Conservation (phyloP, 2,888 invertebrate genomes). For the Macrophya annulata region DNA sequence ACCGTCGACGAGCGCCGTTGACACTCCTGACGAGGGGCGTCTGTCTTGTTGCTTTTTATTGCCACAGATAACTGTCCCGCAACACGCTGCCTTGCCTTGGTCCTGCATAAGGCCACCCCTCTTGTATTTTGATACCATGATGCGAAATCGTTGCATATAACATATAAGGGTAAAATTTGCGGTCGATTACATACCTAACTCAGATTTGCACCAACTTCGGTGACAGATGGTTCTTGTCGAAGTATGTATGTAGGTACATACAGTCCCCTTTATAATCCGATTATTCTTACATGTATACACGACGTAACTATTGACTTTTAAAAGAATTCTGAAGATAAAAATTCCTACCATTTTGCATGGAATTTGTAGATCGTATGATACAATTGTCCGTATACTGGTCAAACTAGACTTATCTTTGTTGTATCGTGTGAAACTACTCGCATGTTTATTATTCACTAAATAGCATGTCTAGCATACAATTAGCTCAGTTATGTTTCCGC, state of each 20-base stretch:
- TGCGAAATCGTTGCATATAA: constrained; percentile 43
- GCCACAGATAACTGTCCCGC: constrained; percentile 48
- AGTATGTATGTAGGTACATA: neutral
- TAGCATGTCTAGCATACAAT: constrained; percentile 44
- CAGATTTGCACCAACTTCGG: neutral
- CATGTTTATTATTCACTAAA: constrained; percentile 45
- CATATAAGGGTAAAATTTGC: constrained; percentile 19
- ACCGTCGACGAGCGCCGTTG: constrained; percentile 54
- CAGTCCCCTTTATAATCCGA: neutral
- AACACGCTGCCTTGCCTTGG: constrained; percentile 31
- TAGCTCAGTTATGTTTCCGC: constrained; percentile 19
- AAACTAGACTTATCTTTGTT: constrained; percentile 16
- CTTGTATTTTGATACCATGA: constrained; percentile 22
- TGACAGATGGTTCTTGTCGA: neutral
- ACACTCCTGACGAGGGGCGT: constrained; percentile 54
- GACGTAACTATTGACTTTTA: too few species aligned
- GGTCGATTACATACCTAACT: constrained; percentile 14
- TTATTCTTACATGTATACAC: neutral
- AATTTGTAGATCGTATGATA: constrained; percentile 40
- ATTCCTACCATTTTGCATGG: constrained; percentile 12
- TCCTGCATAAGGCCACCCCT: constrained; percentile 23
- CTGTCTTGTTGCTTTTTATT: constrained; percentile 55
- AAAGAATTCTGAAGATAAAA: too few species aligned
- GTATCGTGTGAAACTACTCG: constrained; percentile 36
- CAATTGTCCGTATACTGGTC: constrained; percentile 22